Percentiles rank a stretch among this genome's conserved stretches.
Evolutionary conservation across 2,888 invertebrate species (phyloP).

Genomic region (Mythimna lalbum): DNA sequence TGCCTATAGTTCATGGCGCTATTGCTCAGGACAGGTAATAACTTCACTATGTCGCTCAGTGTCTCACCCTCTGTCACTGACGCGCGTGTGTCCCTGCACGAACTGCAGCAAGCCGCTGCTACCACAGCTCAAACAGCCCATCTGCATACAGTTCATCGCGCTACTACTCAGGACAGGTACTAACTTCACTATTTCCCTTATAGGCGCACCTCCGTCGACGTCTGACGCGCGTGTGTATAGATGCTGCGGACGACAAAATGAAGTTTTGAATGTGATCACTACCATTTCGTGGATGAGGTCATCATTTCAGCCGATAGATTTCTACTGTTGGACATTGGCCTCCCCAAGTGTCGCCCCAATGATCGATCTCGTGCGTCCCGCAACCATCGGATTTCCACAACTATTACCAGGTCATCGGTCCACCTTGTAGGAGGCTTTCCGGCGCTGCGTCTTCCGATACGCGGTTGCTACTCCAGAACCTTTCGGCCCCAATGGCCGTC

Average conservation of each 20-base stretch:
- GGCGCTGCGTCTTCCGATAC: too few relatives aligned
- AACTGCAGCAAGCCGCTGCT: constrained; percentile 55
- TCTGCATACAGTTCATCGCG: constrained; percentile 73
- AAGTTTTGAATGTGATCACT: too few relatives aligned
- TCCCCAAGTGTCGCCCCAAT: too few relatives aligned
- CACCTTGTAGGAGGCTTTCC: too few relatives aligned
- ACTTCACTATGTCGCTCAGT: constrained; percentile 65
- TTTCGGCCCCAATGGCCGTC: too few relatives aligned
- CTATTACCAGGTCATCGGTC: too few relatives aligned
- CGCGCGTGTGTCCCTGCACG: constrained; percentile 73
- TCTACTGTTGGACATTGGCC: too few relatives aligned
- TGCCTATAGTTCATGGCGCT: constrained; percentile 75
- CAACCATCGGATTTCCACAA: too few relatives aligned
- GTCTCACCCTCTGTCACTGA: constrained; percentile 69
- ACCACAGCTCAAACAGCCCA: constrained; percentile 61
- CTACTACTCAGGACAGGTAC: constrained; percentile 75
- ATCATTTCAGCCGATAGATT: too few relatives aligned
- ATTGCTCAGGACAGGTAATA: constrained; percentile 73
- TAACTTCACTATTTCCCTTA: background rate
- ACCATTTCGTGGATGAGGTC: too few relatives aligned
- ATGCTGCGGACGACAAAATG: background rate
- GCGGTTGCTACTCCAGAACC: too few relatives aligned
- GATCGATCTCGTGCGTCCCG: too few relatives aligned
- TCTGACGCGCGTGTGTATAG: background rate
- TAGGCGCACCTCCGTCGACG: background rate